Base-by-base conservation (phyloP, 2,113 vertebrate genomes). In the Gobius niger region DNA sequence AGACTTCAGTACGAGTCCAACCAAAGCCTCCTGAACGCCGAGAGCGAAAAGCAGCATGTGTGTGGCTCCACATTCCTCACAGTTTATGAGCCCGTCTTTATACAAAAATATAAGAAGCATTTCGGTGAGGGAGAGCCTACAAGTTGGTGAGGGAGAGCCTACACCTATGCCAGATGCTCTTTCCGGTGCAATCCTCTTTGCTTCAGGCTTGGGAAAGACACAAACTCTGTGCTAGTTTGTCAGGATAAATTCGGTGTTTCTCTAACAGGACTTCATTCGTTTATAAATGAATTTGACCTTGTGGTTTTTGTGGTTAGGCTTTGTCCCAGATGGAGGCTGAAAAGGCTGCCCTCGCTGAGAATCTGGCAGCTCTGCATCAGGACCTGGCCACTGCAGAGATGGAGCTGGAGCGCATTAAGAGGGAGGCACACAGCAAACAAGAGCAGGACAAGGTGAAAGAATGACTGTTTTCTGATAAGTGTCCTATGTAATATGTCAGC, bases 261-360 rank as follows among this genome's bases (percentile, higher is more conserved):
- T 9, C 10, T 9, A 52, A 52, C n/a, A 18, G 16, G 7, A 16
- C 9, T 19, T 54, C 16, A 8, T 19, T 12, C 24, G 12, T 34
- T 57, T 40, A 40, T 19, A 65, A 8, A 44, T 15, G 9, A 44
- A 7, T 14, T 7, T 77, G 53, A 78, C 46, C 16, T 52, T 0
- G 1, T 16, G 10, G 19, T 16, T 71, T 3, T 70, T 78, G 59
- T 77, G 65, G 19, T 7, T 87, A 95, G 95, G 92, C 88, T 46
- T 78, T 95, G 64, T 91, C 89, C 54, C 86, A 91, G 73, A 94
- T 90, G 65, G 94, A 95, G 63, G 78, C 71, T 0, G 93, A 95
- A 76, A 91, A 87, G 76, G 88, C 66, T 41, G 73, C 73, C 53
- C 80, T 95, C 42, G 66, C 44, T 0, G 87, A 93, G 59, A 89